These are phyloP conservation scores for Eugnorisma glareosa DNA, from an alignment of 2,888 invertebrate species.

Conservation along the genomic window DNA sequence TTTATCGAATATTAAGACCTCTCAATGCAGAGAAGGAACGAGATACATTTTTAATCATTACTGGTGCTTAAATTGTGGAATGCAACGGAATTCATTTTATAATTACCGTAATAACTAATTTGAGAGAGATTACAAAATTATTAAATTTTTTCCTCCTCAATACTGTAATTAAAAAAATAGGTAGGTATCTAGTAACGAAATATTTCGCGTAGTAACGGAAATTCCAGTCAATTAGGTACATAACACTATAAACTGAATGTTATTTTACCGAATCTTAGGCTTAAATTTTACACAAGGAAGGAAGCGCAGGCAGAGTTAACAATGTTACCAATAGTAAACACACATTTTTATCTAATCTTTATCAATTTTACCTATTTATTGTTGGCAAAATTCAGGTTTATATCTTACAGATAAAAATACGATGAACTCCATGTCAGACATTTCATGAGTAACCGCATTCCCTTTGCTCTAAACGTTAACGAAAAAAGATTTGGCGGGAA, in stretches of 20 bases:
- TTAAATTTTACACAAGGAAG: background rate
- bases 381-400: conserved; percentile 23
- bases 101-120: background rate
- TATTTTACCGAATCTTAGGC: background rate
- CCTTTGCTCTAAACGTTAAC: background rate
- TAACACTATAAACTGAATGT: background rate
- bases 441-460: background rate
- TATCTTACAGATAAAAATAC: conserved; percentile 59
- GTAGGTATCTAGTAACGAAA: background rate
- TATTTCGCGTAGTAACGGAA: background rate
- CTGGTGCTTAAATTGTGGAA: background rate
- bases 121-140: background rate
- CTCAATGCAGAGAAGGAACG: too few relatives aligned
- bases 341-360: conserved; percentile 52
- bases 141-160: background rate
- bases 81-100: background rate
- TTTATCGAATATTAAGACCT: too few relatives aligned
- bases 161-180: background rate
- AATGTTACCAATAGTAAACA: conserved; percentile 26
- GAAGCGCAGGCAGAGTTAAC: background rate
- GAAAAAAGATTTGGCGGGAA: conserved; percentile 55
- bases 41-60: background rate
- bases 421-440: conserved; percentile 38
- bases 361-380: conserved; percentile 37
- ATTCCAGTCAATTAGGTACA: background rate